These are phyloP conservation scores for Leptinotarsa tumamoca DNA, from an alignment of 2,888 invertebrate genomes.

Conservation along the genomic window DNA sequence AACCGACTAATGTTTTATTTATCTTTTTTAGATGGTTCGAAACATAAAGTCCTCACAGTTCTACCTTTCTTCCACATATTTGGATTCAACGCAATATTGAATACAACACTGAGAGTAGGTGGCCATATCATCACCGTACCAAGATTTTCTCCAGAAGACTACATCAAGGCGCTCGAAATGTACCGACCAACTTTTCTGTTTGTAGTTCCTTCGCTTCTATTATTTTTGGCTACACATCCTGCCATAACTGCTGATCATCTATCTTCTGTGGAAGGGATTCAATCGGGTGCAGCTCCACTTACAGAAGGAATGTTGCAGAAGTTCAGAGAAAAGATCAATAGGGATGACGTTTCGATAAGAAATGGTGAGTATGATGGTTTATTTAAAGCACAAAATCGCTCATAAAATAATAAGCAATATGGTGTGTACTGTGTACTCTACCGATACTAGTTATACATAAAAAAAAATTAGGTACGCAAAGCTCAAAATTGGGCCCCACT, in stretches of 20 bases:
- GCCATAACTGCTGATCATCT: conserved; percentile 76
- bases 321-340: conserved; percentile 69
- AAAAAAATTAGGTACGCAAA: no score
- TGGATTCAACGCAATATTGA: conserved; percentile 78
- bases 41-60: conserved; percentile 72
- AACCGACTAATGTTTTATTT: conserved; percentile 1
- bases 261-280: conserved; percentile 72
- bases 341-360: conserved; percentile 59
- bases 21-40: conserved; percentile 63
- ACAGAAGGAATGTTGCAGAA: conserved; percentile 74
- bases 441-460: no score
- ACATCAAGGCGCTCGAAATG: conserved; percentile 73
- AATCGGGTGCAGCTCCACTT: conserved; percentile 82
- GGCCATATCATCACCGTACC: conserved; percentile 77
- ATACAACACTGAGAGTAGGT: conserved; percentile 72
- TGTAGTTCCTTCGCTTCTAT: conserved; percentile 82
- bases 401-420: no score
- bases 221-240: conserved; percentile 81
- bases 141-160: conserved; percentile 80
- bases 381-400: not conserved
- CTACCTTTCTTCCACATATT: conserved; percentile 86
- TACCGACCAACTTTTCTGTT: conserved; percentile 75
- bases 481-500: no score
- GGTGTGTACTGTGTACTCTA: no score
- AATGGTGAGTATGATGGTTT: conserved; percentile 59